Conservation (phyloP, 2,797 vertebrate genomes). For the Eospalax fontanierii region DNA sequence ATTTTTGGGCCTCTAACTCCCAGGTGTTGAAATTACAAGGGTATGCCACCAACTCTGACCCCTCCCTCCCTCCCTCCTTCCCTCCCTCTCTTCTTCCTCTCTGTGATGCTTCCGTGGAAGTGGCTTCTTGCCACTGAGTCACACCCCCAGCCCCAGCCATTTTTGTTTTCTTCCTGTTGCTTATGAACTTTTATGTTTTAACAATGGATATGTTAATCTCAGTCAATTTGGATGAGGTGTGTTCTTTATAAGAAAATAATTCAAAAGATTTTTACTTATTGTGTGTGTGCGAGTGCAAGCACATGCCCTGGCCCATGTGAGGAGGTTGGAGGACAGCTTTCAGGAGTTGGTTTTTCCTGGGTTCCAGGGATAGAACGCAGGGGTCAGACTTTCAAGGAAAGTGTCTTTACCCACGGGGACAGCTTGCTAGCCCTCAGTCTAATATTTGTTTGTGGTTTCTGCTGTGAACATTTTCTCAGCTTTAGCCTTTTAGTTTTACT, state of each 20-base stretch:
- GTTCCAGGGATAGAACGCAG: not conserved
- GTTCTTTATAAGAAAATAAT: constrained; percentile 45
- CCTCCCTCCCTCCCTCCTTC: no score
- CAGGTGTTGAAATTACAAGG: no score
- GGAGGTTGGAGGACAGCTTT: not conserved
- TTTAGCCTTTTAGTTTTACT: constrained; percentile 64
- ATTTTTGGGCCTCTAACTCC: no score
- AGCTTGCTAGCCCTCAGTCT: not conserved
- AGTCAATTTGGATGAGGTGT: not conserved
- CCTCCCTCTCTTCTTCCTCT: not conserved
- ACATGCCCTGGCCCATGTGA: not conserved
- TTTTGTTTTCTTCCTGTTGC: constrained; percentile 2
- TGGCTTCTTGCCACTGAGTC: not conserved
- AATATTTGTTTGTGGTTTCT: constrained; percentile 1
- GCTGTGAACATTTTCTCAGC: not conserved
- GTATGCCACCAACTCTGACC: no score
- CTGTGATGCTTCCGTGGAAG: not conserved
- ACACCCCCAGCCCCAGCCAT: not conserved
- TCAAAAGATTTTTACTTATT: not conserved
- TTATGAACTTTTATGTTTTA: not conserved
- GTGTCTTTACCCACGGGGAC: not conserved
- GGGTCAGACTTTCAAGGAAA: not conserved
- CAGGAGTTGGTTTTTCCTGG: not conserved
- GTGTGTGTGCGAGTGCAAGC: accelerated
- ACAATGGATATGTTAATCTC: not conserved